Percentiles rank a stretch among this genome's conserved stretches.
These are phyloP conservation scores for Epistrophe eligans DNA, from an alignment of 2,888 invertebrate genomes.

Conservation along the genomic window DNA sequence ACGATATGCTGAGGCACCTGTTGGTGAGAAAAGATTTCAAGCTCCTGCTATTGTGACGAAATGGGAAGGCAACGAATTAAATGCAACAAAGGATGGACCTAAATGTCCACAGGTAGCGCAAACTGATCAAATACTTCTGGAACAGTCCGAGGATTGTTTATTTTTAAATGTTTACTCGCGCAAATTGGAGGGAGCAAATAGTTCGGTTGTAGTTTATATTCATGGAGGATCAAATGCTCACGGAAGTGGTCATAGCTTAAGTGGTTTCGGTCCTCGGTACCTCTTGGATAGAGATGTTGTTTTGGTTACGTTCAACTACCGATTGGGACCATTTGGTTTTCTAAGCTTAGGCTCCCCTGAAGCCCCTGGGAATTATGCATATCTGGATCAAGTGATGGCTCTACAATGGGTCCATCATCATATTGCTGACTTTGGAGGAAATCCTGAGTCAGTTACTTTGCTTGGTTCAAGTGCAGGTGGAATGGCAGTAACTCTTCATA, in stretches of 20 bases:
- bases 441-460: constrained; percentile 87
- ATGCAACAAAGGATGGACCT: constrained; percentile 83
- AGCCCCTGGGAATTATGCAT: constrained; percentile 88
- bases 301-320: constrained; percentile 81
- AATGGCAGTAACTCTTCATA: constrained; percentile 81
- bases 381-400: constrained; percentile 88
- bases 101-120: constrained; percentile 79
- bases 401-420: constrained; percentile 87
- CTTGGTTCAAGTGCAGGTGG: constrained; percentile 86
- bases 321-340: constrained; percentile 84
- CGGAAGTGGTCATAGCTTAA: constrained; percentile 79
- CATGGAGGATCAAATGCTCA: constrained; percentile 80
- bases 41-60: constrained; percentile 78
- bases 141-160: constrained; percentile 87
- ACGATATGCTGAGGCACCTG: constrained; percentile 84
- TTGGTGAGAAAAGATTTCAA: constrained; percentile 83
- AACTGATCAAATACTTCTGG: neutral
- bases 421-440: constrained; percentile 87
- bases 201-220: constrained; percentile 80
- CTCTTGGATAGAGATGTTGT: constrained; percentile 81
- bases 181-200: constrained; percentile 54
- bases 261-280: constrained; percentile 80
- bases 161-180: constrained; percentile 86
- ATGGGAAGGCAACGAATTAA: constrained; percentile 81
- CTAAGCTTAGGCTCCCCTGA: constrained; percentile 86